A percentile compares a stretch with the other conserved stretches of the same genome.
Conservation (phyloP, 2,888 invertebrate species). For the Dilophus febrilis region DNA sequence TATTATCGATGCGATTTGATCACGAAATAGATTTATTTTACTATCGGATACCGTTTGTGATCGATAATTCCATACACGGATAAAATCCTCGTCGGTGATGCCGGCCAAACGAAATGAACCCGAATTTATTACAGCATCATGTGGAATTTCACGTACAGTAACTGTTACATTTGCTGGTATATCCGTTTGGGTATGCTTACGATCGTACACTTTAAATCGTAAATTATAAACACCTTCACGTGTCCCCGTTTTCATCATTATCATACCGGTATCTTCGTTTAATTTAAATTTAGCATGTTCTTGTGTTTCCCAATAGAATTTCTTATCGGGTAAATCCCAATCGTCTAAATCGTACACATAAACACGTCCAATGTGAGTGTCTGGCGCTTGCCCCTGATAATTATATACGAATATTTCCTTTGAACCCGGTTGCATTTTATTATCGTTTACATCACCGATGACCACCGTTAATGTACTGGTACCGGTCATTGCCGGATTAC, state of each 20-base stretch:
- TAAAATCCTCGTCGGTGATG: conserved; percentile 91
- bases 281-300: conserved; percentile 78
- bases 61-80: conserved; percentile 85
- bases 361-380: conserved; percentile 83
- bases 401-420: conserved; percentile 96
- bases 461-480: conserved; percentile 91
- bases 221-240: conserved; percentile 72
- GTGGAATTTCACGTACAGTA: conserved; percentile 82
- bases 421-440: conserved; percentile 94
- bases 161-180: conserved; percentile 94
- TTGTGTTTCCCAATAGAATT: conserved; percentile 82
- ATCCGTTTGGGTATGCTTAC: conserved; percentile 87
- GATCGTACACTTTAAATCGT: conserved; percentile 76
- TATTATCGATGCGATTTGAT: conserved; percentile 71
- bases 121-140: conserved; percentile 89
- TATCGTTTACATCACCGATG: conserved; percentile 96
- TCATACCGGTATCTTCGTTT: conserved; percentile 84
- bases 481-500: conserved; percentile 90
- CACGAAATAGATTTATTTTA: conserved; percentile 76
- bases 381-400: conserved; percentile 80
- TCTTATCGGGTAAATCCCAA: conserved; percentile 96
- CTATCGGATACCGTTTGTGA: conserved; percentile 69
- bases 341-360: conserved; percentile 96
- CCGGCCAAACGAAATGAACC: conserved; percentile 87
- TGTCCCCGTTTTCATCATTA: conserved; percentile 87